phyloP scores from a whole-genome alignment of 1,140 invertebrate species.

The Bursaphelenchus mucronatus region DNA sequence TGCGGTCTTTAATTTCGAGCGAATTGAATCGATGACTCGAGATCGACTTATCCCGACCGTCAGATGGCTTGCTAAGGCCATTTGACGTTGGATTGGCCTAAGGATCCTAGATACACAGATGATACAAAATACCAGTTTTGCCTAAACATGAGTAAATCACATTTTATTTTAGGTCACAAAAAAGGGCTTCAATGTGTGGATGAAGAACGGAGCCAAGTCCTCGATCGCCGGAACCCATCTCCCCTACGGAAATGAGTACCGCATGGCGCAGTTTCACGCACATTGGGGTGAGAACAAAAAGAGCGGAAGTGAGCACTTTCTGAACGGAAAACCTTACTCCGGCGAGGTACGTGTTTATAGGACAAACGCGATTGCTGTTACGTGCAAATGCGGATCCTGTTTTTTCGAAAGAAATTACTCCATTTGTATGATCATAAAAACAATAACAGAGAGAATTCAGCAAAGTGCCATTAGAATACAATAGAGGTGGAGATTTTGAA shows the following conservation, averaged over 20 bases:
- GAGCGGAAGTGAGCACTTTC: conserved; percentile 78
- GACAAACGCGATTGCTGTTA: background rate
- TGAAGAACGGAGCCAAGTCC: conserved; percentile 7
- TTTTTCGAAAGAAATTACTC: conserved; percentile 13
- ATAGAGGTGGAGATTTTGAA: background rate
- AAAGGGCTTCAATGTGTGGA: conserved; percentile 11
- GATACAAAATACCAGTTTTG: too few relatives aligned
- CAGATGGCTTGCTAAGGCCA: too few relatives aligned
- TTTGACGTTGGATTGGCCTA: too few relatives aligned
- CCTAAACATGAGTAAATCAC: background rate
- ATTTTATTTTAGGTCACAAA: conserved; percentile 3
- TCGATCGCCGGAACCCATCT: conserved; percentile 16
- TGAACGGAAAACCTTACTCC: conserved; percentile 68
- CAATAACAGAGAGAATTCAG: background rate
- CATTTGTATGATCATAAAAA: background rate
- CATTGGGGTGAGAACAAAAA: conserved; percentile 78
- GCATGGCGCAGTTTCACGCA: conserved; percentile 76
- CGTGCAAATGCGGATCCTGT: conserved; percentile 29
- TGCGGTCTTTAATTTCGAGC: too few relatives aligned
- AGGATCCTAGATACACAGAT: too few relatives aligned
- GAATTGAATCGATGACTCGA: too few relatives aligned
- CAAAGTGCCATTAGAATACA: background rate
- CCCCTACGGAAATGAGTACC: conserved; percentile 64
- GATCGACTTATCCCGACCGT: too few relatives aligned
- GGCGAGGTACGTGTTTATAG: conserved; percentile 40